Conservation (phyloP, 2,797 vertebrate genomes). For the Muscicapa striata region DNA sequence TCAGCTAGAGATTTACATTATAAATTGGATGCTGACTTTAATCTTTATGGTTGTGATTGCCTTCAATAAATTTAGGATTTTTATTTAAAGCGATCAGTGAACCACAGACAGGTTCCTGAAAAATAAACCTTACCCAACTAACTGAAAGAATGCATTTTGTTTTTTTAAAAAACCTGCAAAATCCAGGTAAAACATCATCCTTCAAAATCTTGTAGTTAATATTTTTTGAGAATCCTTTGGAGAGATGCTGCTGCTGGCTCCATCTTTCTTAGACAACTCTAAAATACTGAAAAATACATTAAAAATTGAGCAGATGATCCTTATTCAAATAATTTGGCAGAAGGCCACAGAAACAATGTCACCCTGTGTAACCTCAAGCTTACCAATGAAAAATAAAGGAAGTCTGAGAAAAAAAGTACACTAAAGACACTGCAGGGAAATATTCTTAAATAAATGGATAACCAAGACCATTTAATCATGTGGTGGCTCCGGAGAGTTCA, state of each 20-base stretch:
- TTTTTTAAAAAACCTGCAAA: not conserved
- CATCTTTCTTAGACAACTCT: not conserved
- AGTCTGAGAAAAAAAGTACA: not conserved
- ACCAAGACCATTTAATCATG: rapidly evolving
- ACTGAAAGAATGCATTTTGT: not conserved
- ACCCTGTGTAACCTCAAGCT: not conserved
- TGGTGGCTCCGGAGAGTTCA: not conserved
- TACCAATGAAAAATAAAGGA: slow-evolving; percentile 20
- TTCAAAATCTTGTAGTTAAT: not conserved
- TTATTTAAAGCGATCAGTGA: not conserved
- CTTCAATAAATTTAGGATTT: not conserved
- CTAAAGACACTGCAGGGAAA: not conserved
- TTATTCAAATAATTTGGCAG: not conserved
- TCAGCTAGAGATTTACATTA: not conserved
- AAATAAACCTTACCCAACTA: not conserved
- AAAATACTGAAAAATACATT: not conserved
- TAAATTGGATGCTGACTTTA: not conserved
- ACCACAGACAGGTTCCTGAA: not conserved
- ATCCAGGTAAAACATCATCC: not conserved
- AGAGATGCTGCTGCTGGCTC: not conserved
- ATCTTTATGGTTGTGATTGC: not conserved
- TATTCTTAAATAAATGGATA: not conserved
- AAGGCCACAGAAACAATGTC: not conserved
- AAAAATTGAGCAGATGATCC: not conserved
- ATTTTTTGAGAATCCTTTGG: not conserved